Evolutionary conservation across 2,797 vertebrate species (phyloP).

Genomic region (Hyperoplus lanceolatus): DNA sequence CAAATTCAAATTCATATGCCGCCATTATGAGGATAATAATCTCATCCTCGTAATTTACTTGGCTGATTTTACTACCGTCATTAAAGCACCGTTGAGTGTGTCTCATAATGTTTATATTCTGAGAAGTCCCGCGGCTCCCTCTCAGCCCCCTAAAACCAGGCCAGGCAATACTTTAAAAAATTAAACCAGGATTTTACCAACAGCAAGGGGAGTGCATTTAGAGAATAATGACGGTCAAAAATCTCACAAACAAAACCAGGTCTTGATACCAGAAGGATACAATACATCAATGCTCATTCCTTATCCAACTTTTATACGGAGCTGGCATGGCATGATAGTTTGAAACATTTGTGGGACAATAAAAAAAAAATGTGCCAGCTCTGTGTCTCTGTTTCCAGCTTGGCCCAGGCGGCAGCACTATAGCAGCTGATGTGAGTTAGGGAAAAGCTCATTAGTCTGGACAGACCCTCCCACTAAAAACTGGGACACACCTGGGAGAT

Average conservation of each 20-base stretch:
- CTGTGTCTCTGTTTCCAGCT: slow-evolving; percentile 75
- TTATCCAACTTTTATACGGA: slow-evolving; percentile 53
- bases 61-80: slow-evolving; percentile 64
- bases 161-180: slow-evolving; percentile 54
- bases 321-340: slow-evolving; percentile 59
- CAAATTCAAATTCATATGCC: slow-evolving; percentile 56
- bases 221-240: slow-evolving; percentile 59
- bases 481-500: slow-evolving; percentile 85
- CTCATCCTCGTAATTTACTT: slow-evolving; percentile 66
- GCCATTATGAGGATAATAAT: slow-evolving; percentile 65
- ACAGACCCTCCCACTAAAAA: slow-evolving; percentile 80
- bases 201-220: slow-evolving; percentile 36
- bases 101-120: slow-evolving; percentile 78
- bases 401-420: slow-evolving; percentile 58
- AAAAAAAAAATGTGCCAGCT: slow-evolving; percentile 73
- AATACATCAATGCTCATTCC: slow-evolving; percentile 56
- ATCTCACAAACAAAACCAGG: slow-evolving; percentile 54
- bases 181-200: slow-evolving; percentile 54
- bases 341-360: slow-evolving; percentile 63
- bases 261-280: slow-evolving; percentile 58
- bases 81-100: slow-evolving; percentile 65
- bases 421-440: slow-evolving; percentile 76
- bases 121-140: slow-evolving; percentile 61
- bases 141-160: slow-evolving; percentile 42
- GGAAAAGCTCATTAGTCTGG: slow-evolving; percentile 83